These are phyloP conservation scores for Scaptomyza tumidula DNA, from an alignment of 2,888 invertebrate species.

Conservation along the genomic window DNA sequence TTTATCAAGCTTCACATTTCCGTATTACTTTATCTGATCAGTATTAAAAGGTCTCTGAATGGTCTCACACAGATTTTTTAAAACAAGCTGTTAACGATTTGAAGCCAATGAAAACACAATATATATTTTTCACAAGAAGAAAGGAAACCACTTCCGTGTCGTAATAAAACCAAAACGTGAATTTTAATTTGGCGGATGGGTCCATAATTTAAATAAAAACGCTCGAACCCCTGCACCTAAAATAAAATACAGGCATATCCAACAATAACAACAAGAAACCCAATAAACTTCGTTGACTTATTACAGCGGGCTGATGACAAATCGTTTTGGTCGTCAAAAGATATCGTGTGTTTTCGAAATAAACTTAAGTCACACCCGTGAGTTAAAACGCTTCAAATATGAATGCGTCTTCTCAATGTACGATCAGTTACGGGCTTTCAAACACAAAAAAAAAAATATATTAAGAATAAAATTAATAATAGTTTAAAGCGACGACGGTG, in stretches of 20 bases:
- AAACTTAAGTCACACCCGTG: constrained; percentile 45
- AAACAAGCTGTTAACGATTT: no score
- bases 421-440: constrained; percentile 53
- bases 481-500: constrained; percentile 53
- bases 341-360: constrained; percentile 3
- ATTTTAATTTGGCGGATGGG: no score
- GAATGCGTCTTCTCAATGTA: constrained; percentile 48
- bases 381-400: constrained; percentile 58
- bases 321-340: constrained; percentile 32
- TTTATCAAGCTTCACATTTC: no score
- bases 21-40: no score
- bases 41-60: no score
- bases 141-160: no score
- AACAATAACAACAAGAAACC: constrained; percentile 30
- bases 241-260: constrained; percentile 12
- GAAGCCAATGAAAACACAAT: no score
- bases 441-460: constrained; percentile 1
- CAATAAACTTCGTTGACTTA: constrained; percentile 47
- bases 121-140: no score
- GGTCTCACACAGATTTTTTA: no score
- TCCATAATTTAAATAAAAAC: no score
- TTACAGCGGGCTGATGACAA: constrained; percentile 50
- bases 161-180: no score
- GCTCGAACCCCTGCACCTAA: no score
- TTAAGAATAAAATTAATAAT: constrained; percentile 32